Evolutionary conservation across 92 coral and sea anemone species (phyloP), one percentile per base, ranked within the genome.

Genomic region (Bergia puertoricense): DNA sequence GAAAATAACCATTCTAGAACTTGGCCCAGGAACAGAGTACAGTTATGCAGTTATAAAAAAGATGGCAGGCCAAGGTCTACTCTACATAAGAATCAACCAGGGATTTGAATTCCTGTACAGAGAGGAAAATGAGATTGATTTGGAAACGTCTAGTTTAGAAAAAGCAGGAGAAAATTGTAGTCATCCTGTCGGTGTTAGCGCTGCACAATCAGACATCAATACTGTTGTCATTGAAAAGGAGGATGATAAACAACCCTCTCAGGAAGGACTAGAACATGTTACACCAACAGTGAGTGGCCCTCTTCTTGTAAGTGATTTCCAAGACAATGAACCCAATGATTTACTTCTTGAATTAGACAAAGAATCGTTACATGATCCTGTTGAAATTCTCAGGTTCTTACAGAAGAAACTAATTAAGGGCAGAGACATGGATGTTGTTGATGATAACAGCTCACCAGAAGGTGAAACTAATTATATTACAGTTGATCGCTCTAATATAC

Each of bases 41-140:
- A 91, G 85, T 81, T 91, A 57, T 85, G 67, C 91, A 50, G 91
- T 91, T 48, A 85, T 88, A 15, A 88, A 88, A 82, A 88, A 88
- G 81, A 91, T 88, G 91, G 93, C 88, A 74, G 91, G 93, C 37
- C 89, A 86, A 77, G 93, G 90, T 67, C 76, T 90, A 23, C 68
- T 90, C 68, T 86, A 86, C 38, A 18, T 89, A 68, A 83, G 81
- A 89, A 81, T 88, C 15, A 87, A 87, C 42, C 77, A 77, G 23
- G 85, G 56, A 41, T 87, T 75, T 57, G 75, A 65, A 8, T 86
- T 51, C 69, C 65, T 86, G 36, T 86, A 86, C 38, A 48, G 54
- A 71, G 76, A 71, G 76, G 76, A 71, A 71, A 71, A 23, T 71
- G 39, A 71, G 37, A 71, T 11, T 71, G 76, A 71, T 23, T 20